Conservation (phyloP, 2,888 invertebrate genomes). For the Agrochola litura region DNA sequence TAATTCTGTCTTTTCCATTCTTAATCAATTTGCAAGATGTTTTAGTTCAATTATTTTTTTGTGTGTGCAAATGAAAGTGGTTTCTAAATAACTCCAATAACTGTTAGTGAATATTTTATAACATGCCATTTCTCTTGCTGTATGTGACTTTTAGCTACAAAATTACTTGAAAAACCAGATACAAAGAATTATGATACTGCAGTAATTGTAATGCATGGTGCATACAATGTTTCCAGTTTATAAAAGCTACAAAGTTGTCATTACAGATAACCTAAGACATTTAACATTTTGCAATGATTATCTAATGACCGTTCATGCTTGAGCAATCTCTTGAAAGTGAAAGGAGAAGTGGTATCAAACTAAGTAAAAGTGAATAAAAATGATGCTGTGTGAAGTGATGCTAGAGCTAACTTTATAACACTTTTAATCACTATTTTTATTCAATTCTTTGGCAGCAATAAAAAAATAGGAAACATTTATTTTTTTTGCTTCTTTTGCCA, state of each 20-base stretch:
- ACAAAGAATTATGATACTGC: neutral
- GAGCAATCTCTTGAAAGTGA: slow-evolving; percentile 31
- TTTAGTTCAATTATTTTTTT: neutral
- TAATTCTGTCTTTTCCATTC: neutral
- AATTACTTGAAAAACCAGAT: neutral
- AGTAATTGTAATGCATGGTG: neutral
- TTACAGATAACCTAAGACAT: slow-evolving; percentile 8
- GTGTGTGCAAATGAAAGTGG: neutral
- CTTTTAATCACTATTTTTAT: neutral
- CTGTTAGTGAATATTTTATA: neutral
- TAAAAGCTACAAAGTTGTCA: neutral
- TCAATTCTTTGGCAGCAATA: neutral
- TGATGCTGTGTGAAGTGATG: neutral
- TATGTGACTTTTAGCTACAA: neutral
- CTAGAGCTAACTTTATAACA: neutral
- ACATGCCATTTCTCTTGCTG: neutral
- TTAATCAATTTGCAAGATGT: neutral
- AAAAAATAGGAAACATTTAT: neutral
- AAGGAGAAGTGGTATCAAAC: slow-evolving; percentile 28
- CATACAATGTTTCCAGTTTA: neutral
- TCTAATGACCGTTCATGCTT: slow-evolving; percentile 19
- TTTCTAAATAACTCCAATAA: neutral
- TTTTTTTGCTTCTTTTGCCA: neutral
- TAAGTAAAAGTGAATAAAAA: slow-evolving; percentile 19
- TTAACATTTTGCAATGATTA: slow-evolving; percentile 20